A percentile compares a stretch with the other conserved stretches of the same genome.
phyloP scores from a whole-genome alignment of 2,888 invertebrate genomes.

The Toxonevra muliebris region DNA sequence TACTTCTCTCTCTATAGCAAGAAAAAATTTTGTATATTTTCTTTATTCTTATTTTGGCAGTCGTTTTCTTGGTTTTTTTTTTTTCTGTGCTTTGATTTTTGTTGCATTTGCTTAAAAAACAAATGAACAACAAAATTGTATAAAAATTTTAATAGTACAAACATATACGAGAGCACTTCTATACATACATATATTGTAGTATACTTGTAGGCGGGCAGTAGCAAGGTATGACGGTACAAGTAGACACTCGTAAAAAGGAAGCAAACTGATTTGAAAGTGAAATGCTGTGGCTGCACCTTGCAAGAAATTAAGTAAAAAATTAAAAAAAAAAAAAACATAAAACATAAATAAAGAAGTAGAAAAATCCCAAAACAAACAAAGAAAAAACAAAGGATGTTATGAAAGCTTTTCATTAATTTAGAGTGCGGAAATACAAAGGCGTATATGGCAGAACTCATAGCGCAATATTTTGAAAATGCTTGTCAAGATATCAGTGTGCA shows the following conservation, averaged over 20 bases:
- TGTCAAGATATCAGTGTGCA: too few relatives aligned
- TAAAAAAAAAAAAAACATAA: conserved; percentile 5
- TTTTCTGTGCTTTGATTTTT: conserved; percentile 18
- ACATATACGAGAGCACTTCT: conserved; percentile 36
- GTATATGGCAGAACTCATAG: background rate
- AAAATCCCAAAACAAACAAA: conserved; percentile 20
- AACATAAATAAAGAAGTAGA: background rate
- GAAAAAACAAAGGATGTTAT: conserved; percentile 38
- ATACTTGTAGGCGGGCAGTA: conserved; percentile 29
- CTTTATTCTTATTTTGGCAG: too few relatives aligned
- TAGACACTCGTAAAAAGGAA: conserved; percentile 3
- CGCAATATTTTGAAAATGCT: too few relatives aligned
- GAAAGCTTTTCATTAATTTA: conserved; percentile 41
- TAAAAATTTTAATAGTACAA: conserved; percentile 46
- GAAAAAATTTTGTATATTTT: too few relatives aligned
- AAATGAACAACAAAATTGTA: conserved; percentile 59
- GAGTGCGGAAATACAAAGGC: conserved; percentile 34
- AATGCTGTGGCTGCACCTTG: conserved; percentile 36
- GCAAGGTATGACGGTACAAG: conserved; percentile 32
- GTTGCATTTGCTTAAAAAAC: conserved; percentile 31
- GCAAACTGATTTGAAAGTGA: conserved; percentile 30
- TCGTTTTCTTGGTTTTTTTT: too few relatives aligned
- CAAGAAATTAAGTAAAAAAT: conserved; percentile 29
- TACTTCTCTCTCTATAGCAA: too few relatives aligned
- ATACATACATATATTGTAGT: background rate